Conservation (phyloP, 1,140 invertebrate genomes). For the Scaptomyza montana region DNA sequence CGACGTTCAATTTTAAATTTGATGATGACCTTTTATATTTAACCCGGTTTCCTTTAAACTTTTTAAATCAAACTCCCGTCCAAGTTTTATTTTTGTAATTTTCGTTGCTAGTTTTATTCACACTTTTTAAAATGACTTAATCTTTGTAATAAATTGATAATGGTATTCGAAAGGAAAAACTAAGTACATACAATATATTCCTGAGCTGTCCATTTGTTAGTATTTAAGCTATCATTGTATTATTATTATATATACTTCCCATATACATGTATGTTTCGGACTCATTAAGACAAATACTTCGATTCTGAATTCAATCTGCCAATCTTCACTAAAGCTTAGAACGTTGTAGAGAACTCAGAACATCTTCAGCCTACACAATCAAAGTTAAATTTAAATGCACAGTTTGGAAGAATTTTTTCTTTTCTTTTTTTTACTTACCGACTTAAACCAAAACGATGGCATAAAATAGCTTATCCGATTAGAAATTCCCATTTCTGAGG, state of each 20-base stretch:
- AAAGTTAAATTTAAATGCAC: neutral
- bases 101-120: no score
- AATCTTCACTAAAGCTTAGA: slow-evolving; percentile 43
- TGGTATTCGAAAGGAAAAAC: no score
- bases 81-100: no score
- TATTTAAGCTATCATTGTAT: no score
- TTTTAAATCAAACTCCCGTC: neutral
- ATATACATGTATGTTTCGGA: no score
- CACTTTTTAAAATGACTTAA: no score
- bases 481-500: slow-evolving; percentile 89
- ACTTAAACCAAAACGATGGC: slow-evolving; percentile 93
- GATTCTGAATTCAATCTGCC: neutral
- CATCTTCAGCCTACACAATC: slow-evolving; percentile 37
- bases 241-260: no score
- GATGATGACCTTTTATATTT: neutral
- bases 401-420: neutral
- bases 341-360: slow-evolving; percentile 11
- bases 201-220: no score
- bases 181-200: no score
- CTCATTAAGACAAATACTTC: no score
- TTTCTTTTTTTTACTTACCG: slow-evolving; percentile 86
- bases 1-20: slow-evolving; percentile 1
- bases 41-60: neutral
- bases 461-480: slow-evolving; percentile 89
- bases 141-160: no score